Evolutionary conservation across 2,888 invertebrate species (phyloP), one percentile per base, ranked within the genome.

Genomic region (Thereva unica): DNA sequence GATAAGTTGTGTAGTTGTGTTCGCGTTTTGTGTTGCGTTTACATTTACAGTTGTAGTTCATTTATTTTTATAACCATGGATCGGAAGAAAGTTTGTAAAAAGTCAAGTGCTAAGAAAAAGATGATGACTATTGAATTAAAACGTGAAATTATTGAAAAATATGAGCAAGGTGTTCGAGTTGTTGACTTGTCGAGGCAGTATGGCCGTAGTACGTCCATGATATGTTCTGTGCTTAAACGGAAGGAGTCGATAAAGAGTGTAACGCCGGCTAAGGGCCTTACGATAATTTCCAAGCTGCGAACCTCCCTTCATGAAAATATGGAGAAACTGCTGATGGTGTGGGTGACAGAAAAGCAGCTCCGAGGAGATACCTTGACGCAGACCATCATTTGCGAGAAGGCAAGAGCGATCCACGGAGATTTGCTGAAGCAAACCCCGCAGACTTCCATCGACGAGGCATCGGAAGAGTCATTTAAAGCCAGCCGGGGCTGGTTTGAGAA

Each of bases 401-500:
- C 61, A 61, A 45, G 61, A 61, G 61, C 47, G 61, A 47, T 61
- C 47, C 38, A 47, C 61, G 47, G 49, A 34, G 61, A 61, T 61
- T 61, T 61, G 61, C 61, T 61, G 61, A 44, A 47, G 34, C 61
- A 61, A 38, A 61, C 35, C 61, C 61, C 61, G 47, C 61, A 37
- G 38, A 54, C 54, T 54, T 54, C 38, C 37, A 54, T 40, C 23
- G 35, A 49, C 49, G 49, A 61, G 49, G 61, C 10, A 61, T 61
- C 61, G 61, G 61, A 61, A 61, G 61, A 61, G 7, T 49, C 47
- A 49, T 61, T 61, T n/a, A 54, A 54, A 37, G 54, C 37, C 54
- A 54, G 37, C 40, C 70, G 71, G 54, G 73, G 72, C 66, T 74
- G 73, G 72, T 73, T 73, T 71, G 71, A 72, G 37, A 73, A 73